Percentiles rank a stretch among this genome's conserved stretches.
Evolutionary conservation across 2,113 vertebrate species (phyloP).

Genomic region (Rostratula benghalensis): DNA sequence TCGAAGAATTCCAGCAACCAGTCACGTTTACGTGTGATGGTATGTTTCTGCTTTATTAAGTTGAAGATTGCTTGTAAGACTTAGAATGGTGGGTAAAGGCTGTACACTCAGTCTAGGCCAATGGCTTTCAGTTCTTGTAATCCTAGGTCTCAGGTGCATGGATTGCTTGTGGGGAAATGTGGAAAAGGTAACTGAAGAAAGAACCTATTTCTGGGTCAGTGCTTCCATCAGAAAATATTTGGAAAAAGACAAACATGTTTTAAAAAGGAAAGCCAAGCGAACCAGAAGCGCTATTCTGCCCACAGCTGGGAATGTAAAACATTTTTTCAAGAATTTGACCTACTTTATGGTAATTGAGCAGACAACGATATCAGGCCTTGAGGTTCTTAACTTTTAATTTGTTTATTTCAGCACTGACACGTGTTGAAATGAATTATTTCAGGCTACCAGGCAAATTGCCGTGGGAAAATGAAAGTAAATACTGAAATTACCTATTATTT

Average conservation of each 20-base stretch:
- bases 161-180: background rate
- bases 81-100: background rate
- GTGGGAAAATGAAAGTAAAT: background rate
- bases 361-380: background rate
- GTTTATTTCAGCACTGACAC: background rate
- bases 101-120: background rate
- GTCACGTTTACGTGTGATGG: slow-evolving; percentile 98
- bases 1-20: slow-evolving; percentile 91
- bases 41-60: slow-evolving; percentile 63
- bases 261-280: background rate
- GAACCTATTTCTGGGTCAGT: background rate
- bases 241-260: background rate
- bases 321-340: background rate
- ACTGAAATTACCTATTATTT: background rate
- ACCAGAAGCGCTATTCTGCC: background rate
- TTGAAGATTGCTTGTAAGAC: background rate
- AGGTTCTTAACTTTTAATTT: background rate
- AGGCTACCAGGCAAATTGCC: background rate
- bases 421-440: background rate
- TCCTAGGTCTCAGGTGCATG: background rate
- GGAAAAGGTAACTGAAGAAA: background rate
- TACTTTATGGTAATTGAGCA: background rate
- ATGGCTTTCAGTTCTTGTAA: background rate
- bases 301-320: background rate
- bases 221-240: background rate